A percentile compares a stretch with the other conserved stretches of the same genome.
These are phyloP conservation scores for Cotesia glomerata DNA, from an alignment of 1,140 invertebrate genomes.

Conservation along the genomic window DNA sequence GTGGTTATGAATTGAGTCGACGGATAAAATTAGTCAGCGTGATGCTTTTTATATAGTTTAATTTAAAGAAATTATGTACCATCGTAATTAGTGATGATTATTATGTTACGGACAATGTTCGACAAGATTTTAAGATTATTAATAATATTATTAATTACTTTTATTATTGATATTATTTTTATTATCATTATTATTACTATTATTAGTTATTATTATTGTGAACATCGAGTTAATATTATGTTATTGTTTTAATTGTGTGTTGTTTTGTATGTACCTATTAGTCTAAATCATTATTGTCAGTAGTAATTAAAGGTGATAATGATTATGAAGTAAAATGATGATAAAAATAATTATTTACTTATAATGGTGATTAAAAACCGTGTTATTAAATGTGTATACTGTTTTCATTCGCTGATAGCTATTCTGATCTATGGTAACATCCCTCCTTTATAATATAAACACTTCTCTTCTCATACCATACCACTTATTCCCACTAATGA, in stretches of 20 bases:
- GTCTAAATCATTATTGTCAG: constrained; percentile 55
- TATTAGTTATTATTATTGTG: constrained; percentile 58
- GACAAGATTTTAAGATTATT: constrained; percentile 56
- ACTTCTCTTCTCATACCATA: background rate
- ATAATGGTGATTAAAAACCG: constrained; percentile 45
- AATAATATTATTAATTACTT: constrained; percentile 30
- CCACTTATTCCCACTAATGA: background rate
- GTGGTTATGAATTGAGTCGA: constrained; percentile 40
- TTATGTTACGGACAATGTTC: constrained; percentile 57
- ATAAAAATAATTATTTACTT: constrained; percentile 53
- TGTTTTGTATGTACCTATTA: constrained; percentile 63
- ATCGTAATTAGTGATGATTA: constrained; percentile 61
- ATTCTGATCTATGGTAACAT: constrained; percentile 37
- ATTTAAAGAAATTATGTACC: constrained; percentile 29
- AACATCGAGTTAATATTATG: constrained; percentile 64
- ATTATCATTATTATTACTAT: constrained; percentile 42
- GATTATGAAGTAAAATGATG: constrained; percentile 39
- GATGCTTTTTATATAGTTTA: constrained; percentile 34
- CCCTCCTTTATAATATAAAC: constrained; percentile 26
- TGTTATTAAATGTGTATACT: constrained; percentile 59
- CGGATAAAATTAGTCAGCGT: constrained; percentile 47
- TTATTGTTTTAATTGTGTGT: constrained; percentile 66
- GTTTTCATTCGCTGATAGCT: constrained; percentile 46
- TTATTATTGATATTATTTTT: constrained; percentile 36
- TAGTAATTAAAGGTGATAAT: constrained; percentile 35